Evolutionary conservation across 2,797 vertebrate genomes (phyloP).

Genomic region (Enoplosus armatus): DNA sequence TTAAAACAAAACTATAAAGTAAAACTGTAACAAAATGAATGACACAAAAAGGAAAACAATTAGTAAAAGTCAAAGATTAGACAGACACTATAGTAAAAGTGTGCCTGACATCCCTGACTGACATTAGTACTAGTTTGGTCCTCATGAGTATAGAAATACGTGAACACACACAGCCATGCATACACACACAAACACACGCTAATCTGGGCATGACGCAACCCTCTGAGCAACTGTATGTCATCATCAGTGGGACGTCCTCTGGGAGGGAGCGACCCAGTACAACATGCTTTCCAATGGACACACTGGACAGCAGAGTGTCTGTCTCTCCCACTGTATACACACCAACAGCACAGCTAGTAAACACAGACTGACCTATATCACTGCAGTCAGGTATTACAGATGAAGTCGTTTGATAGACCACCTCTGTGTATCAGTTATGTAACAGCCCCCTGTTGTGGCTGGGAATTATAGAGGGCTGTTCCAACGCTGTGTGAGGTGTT

Average conservation of each 20-base stretch:
- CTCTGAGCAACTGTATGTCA: constrained; percentile 61
- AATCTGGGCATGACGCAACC: constrained; percentile 66
- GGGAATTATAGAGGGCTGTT: neutral
- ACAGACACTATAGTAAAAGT: neutral
- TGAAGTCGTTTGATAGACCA: constrained; percentile 11
- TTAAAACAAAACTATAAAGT: neutral
- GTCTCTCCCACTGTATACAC: neutral
- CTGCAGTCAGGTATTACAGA: neutral
- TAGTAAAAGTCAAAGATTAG: neutral
- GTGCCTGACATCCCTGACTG: neutral
- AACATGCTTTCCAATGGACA: constrained; percentile 25
- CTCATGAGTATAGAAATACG: constrained; percentile 6
- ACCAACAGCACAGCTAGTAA: constrained; percentile 13
- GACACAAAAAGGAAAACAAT: neutral
- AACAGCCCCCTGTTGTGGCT: constrained; percentile 31
- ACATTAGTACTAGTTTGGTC: neutral
- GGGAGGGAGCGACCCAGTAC: constrained; percentile 31
- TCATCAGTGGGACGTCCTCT: constrained; percentile 48
- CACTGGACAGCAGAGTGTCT: neutral
- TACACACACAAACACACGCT: constrained; percentile 25
- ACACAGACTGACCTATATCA: constrained; percentile 39
- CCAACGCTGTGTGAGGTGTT: neutral
- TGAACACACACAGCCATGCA: neutral
- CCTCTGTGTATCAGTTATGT: constrained; percentile 33
- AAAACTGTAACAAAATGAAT: neutral